Evolutionary conservation across 30 jellyfish, hydroid and myxozoan species (phyloP), one percentile per base, ranked within the genome.

Genomic region (Turritopsis dohrnii): DNA sequence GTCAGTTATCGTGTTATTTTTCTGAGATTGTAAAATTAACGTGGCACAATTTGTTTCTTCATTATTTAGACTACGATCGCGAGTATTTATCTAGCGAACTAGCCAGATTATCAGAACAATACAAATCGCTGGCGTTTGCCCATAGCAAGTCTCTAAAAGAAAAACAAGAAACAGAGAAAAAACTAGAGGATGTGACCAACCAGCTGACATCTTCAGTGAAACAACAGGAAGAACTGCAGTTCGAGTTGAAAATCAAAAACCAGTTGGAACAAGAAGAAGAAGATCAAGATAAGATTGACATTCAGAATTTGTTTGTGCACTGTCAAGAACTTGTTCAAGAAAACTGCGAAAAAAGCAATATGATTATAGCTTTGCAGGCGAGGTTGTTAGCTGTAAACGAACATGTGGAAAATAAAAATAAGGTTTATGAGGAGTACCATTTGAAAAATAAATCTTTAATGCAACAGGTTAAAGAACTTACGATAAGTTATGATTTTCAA

Each of bases 391-490:
- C 83, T 8, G 24, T 74, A 74, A 74, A 74, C 60, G 94, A 85
- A 25, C 90, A 87, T 18, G 83, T 71, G 20, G 96, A 91, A 54
- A 60, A 83, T 28, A 81, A 73, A 54, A 79, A 75, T 19, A 77
- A 30, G 23, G 21, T 86, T 18, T 28, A 18, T 28, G 79, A 77
- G 19, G 97, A 91, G 23, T 29, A 86, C 31, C 91, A 80, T 54
- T 76, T 74, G 81, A 82, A 91, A 75, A 85, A 91, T 65, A 94
- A 86, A 73, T 85, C 72, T 23, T 75, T 60, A 23, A 82, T 86
- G 84, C 92, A 91, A 80, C 94, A 86, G 71, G 53, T 91, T 27
- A 87, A 91, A 80, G 97, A 91, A 25, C 66, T 91, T 72, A 87
- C 95, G 79, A 84, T 91, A 22, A 91, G 84, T 69, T 91, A 91